Conservation (phyloP, 2,113 vertebrate genomes). For the Promerops cafer region DNA sequence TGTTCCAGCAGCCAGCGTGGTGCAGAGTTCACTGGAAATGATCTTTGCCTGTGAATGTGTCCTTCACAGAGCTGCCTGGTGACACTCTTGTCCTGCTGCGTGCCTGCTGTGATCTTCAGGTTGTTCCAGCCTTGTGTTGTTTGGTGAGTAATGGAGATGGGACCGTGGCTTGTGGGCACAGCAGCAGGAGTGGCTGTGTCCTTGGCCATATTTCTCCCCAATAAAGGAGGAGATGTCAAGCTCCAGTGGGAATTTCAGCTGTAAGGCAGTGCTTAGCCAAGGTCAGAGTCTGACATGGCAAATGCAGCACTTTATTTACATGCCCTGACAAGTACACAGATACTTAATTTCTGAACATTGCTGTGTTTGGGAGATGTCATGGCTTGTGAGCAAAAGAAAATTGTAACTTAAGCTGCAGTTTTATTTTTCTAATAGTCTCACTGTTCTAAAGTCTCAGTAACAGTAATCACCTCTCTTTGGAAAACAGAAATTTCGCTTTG, state of each 20-base stretch:
- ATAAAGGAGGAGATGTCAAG: background rate
- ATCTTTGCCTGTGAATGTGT: background rate
- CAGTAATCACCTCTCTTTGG: background rate
- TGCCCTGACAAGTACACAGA: too few relatives aligned
- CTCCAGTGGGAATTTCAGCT: background rate
- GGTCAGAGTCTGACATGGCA: background rate
- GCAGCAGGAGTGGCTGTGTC: background rate
- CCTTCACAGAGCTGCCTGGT: slow-evolving; percentile 80
- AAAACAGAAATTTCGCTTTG: background rate
- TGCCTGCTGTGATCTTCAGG: slow-evolving; percentile 75
- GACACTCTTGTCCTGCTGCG: slow-evolving; percentile 68
- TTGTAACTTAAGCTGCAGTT: background rate
- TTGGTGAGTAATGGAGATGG: slow-evolving; percentile 67
- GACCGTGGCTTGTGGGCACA: background rate
- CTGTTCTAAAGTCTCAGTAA: background rate
- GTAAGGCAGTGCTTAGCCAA: background rate
- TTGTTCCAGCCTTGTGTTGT: slow-evolving; percentile 47
- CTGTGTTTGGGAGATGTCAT: background rate
- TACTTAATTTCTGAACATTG: background rate
- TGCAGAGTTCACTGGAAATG: background rate
- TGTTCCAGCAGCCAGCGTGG: background rate
- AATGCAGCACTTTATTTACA: fast-evolving
- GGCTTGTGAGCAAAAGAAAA: background rate
- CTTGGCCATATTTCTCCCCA: background rate
- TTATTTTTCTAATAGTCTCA: background rate